A percentile compares a stretch with the other conserved stretches of the same genome.
These are phyloP conservation scores for Pachymerium ferrugineum DNA, from an alignment of 2,888 invertebrate species.

Conservation along the genomic window DNA sequence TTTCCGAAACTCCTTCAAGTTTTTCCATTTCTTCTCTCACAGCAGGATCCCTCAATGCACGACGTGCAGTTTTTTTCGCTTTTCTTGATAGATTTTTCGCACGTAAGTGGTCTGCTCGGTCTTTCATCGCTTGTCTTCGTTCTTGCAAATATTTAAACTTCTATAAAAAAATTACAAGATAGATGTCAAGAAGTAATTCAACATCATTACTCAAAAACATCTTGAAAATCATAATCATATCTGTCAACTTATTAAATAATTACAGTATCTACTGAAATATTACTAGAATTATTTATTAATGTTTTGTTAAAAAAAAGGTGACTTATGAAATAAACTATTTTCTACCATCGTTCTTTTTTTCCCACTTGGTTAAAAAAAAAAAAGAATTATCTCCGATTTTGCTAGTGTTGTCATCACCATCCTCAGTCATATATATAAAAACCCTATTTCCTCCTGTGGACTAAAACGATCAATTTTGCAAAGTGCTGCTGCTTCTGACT, in stretches of 20 bases:
- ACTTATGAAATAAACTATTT: too few species aligned
- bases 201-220: not conserved
- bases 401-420: not conserved
- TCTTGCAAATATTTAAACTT: not conserved
- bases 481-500: conserved; percentile 8
- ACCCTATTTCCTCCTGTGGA: not conserved
- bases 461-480: not conserved
- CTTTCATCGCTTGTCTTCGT: not conserved
- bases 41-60: not conserved
- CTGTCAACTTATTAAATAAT: not conserved
- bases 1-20: not conserved
- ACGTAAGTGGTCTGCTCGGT: not conserved
- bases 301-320: too few species aligned
- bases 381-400: not conserved
- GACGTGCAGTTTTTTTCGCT: not conserved
- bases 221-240: not conserved
- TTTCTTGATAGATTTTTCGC: not conserved
- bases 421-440: conserved; percentile 1
- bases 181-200: too few species aligned
- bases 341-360: not conserved
- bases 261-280: too few species aligned
- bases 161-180: not conserved
- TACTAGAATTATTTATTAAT: too few species aligned
- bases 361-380: not conserved
- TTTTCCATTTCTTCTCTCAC: not conserved